A percentile compares a stretch with the other conserved stretches of the same genome.
Conservation (phyloP, 1,140 invertebrate species). For the Oryzaephilus surinamensis region DNA sequence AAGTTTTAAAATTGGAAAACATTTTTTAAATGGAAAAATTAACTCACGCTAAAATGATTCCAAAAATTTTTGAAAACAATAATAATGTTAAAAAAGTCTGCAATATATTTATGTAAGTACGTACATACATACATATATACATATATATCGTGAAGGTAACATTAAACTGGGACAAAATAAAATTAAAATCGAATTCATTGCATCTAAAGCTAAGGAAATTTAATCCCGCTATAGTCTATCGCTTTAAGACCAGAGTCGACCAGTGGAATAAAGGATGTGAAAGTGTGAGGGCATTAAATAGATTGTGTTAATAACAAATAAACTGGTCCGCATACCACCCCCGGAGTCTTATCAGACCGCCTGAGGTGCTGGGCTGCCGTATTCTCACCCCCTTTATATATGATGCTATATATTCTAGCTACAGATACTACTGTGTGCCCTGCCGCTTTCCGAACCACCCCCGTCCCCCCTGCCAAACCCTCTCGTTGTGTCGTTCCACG, state of each 20-base stretch:
- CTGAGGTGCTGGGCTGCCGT: slow-evolving; percentile 14
- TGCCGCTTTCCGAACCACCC: slow-evolving; percentile 3
- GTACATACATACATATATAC: too few relatives aligned
- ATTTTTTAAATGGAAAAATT: too few relatives aligned
- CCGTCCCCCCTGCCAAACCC: neutral
- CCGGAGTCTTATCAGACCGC: slow-evolving; percentile 16
- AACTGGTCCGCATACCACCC: slow-evolving; percentile 9
- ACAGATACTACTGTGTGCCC: slow-evolving; percentile 9
- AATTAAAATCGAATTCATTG: slow-evolving; percentile 15
- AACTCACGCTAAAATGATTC: too few relatives aligned
- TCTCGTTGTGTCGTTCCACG: too few relatives aligned
- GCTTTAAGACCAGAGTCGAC: slow-evolving; percentile 10
- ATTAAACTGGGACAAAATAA: slow-evolving; percentile 6
- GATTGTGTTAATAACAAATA: too few relatives aligned
- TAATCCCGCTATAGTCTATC: slow-evolving; percentile 13
- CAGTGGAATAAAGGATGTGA: neutral
- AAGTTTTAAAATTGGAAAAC: too few relatives aligned
- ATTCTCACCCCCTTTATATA: slow-evolving; percentile 16
- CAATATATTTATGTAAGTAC: too few relatives aligned
- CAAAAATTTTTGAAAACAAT: too few relatives aligned
- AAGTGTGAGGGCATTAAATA: too few relatives aligned
- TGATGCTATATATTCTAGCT: slow-evolving; percentile 14
- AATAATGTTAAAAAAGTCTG: too few relatives aligned
- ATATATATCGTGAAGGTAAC: too few relatives aligned
- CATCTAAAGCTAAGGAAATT: slow-evolving; percentile 13